Evolutionary conservation across 1,140 invertebrate species (phyloP).

Genomic region (Cotesia typhae): DNA sequence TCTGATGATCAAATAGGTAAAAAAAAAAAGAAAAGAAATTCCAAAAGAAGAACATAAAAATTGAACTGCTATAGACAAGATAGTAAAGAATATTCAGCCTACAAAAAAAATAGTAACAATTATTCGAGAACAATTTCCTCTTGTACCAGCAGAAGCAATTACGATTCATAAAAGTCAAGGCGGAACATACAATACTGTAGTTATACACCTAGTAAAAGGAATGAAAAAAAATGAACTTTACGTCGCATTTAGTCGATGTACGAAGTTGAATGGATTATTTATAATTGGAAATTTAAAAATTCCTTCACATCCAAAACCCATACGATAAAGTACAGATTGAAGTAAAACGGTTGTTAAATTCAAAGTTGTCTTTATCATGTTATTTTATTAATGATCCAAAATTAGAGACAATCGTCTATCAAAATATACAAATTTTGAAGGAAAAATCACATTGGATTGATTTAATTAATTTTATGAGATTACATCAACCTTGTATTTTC

Average conservation of each 20-base stretch:
- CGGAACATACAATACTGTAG: conserved; percentile 39
- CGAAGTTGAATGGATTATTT: conserved; percentile 29
- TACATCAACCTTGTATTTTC: not conserved
- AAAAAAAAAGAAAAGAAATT: conserved; percentile 19
- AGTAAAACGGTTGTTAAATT: conserved; percentile 17
- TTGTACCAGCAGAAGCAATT: conserved; percentile 42
- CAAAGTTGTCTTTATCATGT: conserved; percentile 29
- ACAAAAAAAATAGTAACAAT: not conserved
- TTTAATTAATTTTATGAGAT: conserved; percentile 27
- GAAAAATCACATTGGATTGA: conserved; percentile 32
- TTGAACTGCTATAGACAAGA: not conserved
- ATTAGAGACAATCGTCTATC: conserved; percentile 27
- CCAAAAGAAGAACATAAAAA: not conserved
- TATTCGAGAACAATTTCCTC: not conserved
- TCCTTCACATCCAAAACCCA: conserved; percentile 20
- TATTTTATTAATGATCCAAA: not conserved
- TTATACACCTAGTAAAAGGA: conserved; percentile 27
- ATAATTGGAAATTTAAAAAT: conserved; percentile 27
- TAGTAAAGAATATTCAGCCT: not conserved
- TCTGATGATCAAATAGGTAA: conserved; percentile 9
- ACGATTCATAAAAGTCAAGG: conserved; percentile 45
- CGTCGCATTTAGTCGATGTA: conserved; percentile 37
- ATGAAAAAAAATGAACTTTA: conserved; percentile 25
- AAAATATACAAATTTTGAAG: conserved; percentile 28
- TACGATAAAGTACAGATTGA: conserved; percentile 21